Evolutionary conservation across 2,888 invertebrate genomes (phyloP).

Genomic region (Limnephilus auricula): DNA sequence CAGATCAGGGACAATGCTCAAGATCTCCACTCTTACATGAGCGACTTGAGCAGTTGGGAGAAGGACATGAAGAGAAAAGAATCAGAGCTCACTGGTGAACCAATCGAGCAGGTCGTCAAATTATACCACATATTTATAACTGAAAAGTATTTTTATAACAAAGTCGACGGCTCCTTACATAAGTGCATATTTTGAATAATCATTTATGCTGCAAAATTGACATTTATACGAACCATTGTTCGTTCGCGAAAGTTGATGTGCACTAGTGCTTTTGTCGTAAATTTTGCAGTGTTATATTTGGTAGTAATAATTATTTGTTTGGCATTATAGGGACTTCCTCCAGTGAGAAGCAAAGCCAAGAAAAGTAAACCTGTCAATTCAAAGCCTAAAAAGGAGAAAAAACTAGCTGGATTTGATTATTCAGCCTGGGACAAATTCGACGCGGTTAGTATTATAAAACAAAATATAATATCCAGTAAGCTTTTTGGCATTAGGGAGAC

Average conservation of each 20-base stretch:
- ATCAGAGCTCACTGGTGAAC: slow-evolving; percentile 74
- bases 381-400: slow-evolving; percentile 71
- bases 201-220: neutral
- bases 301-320: slow-evolving; percentile 17
- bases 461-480: neutral
- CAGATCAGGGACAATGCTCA: slow-evolving; percentile 85
- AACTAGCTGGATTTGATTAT: slow-evolving; percentile 82
- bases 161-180: neutral
- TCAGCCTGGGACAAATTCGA: slow-evolving; percentile 88
- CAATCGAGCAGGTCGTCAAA: slow-evolving; percentile 73
- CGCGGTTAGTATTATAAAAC: slow-evolving; percentile 77
- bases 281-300: neutral
- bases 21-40: slow-evolving; percentile 83
- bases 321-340: slow-evolving; percentile 73
- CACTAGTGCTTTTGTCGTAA: neutral
- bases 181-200: slow-evolving; percentile 12
- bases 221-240: slow-evolving; percentile 9
- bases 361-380: slow-evolving; percentile 67
- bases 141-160: neutral
- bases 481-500: neutral
- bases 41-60: slow-evolving; percentile 86
- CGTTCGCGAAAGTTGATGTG: neutral
- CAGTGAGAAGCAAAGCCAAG: slow-evolving; percentile 76
- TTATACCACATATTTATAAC: slow-evolving; percentile 23
- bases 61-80: slow-evolving; percentile 86